These are phyloP conservation scores for Tyto alba DNA, from an alignment of 2,113 vertebrate genomes.

Conservation along the genomic window DNA sequence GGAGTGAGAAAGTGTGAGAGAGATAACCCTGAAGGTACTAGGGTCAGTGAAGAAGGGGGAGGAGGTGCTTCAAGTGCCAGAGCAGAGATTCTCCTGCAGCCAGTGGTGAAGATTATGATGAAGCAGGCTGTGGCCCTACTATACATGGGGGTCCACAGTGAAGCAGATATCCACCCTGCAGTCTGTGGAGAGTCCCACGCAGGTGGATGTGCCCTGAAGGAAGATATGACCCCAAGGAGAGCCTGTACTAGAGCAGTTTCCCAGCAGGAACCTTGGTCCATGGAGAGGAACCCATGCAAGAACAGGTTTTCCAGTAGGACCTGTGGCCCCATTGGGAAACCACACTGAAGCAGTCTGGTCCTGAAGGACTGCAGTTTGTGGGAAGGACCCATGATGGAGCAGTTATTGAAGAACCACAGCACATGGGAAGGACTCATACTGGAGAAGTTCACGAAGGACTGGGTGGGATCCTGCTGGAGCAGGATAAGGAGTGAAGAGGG, in stretches of 20 bases:
- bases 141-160: not conserved
- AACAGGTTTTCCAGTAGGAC: not conserved
- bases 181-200: rapidly evolving
- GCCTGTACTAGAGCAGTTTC: not conserved
- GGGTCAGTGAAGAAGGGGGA: not conserved
- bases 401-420: not conserved
- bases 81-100: not conserved
- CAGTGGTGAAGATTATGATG: not conserved
- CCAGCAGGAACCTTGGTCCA: not conserved
- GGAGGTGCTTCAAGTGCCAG: not conserved
- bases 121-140: not conserved
- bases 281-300: not conserved
- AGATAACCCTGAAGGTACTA: too few relatives aligned
- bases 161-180: not conserved
- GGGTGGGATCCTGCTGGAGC: not conserved
- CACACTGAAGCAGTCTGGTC: not conserved
- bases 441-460: not conserved
- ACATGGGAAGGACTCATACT: not conserved
- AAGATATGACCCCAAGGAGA: not conserved
- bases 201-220: not conserved
- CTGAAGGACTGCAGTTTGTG: not conserved
- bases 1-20: not conserved
- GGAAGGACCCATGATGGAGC: not conserved
- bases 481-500: not conserved
- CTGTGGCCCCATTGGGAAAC: not conserved